A percentile compares a stretch with the other conserved stretches of the same genome.
These are phyloP conservation scores for Littorina saxatilis DNA, from an alignment of 1,140 invertebrate genomes.

Conservation along the genomic window DNA sequence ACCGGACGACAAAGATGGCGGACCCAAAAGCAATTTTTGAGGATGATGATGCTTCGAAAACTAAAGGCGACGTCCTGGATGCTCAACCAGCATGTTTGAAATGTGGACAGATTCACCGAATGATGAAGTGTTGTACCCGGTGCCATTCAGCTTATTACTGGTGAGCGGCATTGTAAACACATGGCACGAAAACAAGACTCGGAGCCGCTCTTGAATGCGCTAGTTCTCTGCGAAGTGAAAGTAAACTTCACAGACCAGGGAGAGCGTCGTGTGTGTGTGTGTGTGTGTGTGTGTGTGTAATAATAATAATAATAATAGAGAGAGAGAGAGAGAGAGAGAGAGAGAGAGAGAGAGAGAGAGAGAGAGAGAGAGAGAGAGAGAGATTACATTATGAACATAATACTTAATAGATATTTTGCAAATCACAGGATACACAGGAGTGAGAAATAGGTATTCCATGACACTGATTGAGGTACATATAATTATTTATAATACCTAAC, in stretches of 20 bases:
- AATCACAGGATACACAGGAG: too few species aligned
- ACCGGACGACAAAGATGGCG: conserved; percentile 21
- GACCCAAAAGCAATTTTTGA: conserved; percentile 12
- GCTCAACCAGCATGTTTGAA: conserved; percentile 16
- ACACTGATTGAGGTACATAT: too few species aligned
- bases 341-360: too few species aligned
- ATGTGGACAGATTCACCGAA: conserved; percentile 16
- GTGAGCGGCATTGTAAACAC: neutral
- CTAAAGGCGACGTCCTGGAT: neutral
- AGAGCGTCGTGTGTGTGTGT: neutral
- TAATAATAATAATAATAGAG: too few species aligned
- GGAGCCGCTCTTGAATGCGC: too few species aligned
- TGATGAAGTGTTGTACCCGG: conserved; percentile 26
- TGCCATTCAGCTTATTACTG: conserved; percentile 15
- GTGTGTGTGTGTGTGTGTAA: conserved; percentile 4
- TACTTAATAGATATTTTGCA: too few species aligned
- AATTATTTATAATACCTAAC: too few species aligned
- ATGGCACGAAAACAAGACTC: neutral
- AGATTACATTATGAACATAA: too few species aligned
- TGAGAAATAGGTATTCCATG: too few species aligned
- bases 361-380: too few species aligned
- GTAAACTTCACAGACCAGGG: neutral
- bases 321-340: neutral
- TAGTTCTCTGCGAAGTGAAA: too few species aligned
- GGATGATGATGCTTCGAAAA: neutral